Conservation (phyloP, 1,140 invertebrate genomes). For the Vollenhovia emeryi region DNA sequence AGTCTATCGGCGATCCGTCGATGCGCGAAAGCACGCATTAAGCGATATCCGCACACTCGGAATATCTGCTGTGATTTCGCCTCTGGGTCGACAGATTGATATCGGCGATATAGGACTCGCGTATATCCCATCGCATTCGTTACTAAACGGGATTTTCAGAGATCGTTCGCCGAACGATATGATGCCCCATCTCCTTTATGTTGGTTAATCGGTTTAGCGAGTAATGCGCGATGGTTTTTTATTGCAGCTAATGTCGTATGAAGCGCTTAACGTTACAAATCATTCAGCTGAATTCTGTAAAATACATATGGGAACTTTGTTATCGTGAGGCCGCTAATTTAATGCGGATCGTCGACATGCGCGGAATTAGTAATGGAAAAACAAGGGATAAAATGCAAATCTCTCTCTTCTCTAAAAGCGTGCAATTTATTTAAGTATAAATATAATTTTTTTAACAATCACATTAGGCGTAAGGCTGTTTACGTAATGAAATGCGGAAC, state of each 20-base stretch:
- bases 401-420: neutral
- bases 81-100: slow-evolving; percentile 41
- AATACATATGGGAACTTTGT: neutral
- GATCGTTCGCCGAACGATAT: neutral
- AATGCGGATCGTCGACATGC: neutral
- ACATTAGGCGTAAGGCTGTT: neutral
- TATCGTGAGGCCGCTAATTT: neutral
- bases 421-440: neutral
- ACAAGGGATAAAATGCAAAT: neutral
- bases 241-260: slow-evolving; percentile 28
- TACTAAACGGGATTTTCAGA: slow-evolving; percentile 24
- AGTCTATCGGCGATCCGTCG: neutral
- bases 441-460: neutral
- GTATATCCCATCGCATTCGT: slow-evolving; percentile 6
- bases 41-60: slow-evolving; percentile 42
- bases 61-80: slow-evolving; percentile 32
- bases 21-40: slow-evolving; percentile 16
- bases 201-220: slow-evolving; percentile 44
- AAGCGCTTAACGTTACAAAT: slow-evolving; percentile 2
- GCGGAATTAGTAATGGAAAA: neutral
- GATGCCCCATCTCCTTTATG: slow-evolving; percentile 32
- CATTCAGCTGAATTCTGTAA: neutral
- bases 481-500: neutral
- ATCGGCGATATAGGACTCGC: slow-evolving; percentile 26
- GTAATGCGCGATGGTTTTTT: slow-evolving; percentile 27